Evolutionary conservation across 2,113 vertebrate species (phyloP).

Genomic region (Hippocampus zosterae): DNA sequence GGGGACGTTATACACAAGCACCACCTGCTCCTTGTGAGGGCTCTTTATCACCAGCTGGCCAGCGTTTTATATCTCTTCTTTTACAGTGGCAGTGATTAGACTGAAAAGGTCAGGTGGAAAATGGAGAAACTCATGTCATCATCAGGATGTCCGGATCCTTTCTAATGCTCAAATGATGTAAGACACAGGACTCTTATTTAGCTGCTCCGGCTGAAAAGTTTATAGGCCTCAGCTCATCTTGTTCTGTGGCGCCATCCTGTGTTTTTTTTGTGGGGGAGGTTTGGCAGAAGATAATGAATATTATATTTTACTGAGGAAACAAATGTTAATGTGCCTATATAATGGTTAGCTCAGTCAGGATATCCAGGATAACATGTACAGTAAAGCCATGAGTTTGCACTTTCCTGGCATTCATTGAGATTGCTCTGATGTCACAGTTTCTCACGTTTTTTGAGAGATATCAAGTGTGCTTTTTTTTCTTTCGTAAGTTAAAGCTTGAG

Average conservation of each 20-base stretch:
- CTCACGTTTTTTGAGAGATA: neutral
- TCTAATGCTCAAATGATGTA: conserved; percentile 13
- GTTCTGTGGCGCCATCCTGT: conserved; percentile 59
- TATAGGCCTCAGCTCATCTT: conserved; percentile 5
- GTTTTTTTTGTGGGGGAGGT: neutral
- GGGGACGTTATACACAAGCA: conserved; percentile 59
- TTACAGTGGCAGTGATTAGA: conserved; percentile 63
- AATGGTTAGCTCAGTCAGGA: neutral
- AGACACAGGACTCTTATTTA: conserved; percentile 3
- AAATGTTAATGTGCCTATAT: neutral
- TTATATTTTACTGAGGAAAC: neutral
- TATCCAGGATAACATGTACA: neutral
- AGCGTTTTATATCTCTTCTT: conserved; percentile 64
- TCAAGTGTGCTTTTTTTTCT: neutral
- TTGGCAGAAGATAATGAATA: conserved; percentile 5
- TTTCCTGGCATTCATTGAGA: neutral
- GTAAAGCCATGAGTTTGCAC: neutral
- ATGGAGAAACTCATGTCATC: conserved; percentile 45
- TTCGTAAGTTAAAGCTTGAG: neutral
- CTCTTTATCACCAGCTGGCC: conserved; percentile 67
- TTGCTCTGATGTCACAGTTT: neutral
- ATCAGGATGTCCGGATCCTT: conserved; percentile 18
- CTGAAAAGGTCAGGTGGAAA: conserved; percentile 52
- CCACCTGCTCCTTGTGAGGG: conserved; percentile 67
- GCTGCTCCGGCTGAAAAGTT: neutral